Conservation (phyloP, 1,140 invertebrate species). For the Drosophila arizonae region DNA sequence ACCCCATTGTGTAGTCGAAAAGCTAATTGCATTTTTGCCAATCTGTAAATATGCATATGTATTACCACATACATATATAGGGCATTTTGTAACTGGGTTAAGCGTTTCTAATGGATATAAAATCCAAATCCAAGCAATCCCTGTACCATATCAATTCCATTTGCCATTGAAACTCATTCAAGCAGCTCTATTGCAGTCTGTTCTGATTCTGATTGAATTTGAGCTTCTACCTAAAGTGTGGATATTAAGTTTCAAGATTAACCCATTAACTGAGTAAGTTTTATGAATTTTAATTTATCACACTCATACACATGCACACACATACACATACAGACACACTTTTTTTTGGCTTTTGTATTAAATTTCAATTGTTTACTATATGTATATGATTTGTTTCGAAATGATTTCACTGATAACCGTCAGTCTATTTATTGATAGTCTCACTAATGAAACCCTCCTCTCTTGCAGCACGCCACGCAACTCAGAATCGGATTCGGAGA, state of each 20-base stretch:
- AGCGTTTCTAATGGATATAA: neutral
- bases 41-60: constrained; percentile 16
- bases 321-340: neutral
- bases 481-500: constrained; percentile 78
- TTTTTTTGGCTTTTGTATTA: constrained; percentile 23
- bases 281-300: constrained; percentile 30
- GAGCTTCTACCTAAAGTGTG: constrained; percentile 19
- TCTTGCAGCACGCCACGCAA: constrained; percentile 68
- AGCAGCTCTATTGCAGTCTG: constrained; percentile 43
- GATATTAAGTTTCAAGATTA: constrained; percentile 43
- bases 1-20: neutral
- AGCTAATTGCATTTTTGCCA: neutral
- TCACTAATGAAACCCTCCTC: constrained; percentile 9
- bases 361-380: constrained; percentile 4
- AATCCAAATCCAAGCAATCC: neutral
- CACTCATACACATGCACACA: neutral
- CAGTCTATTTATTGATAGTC: constrained; percentile 1
- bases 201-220: constrained; percentile 39
- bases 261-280: constrained; percentile 64
- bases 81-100: constrained; percentile 1
- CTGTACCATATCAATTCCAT: constrained; percentile 26
- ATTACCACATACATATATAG: neutral
- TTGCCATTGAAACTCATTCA: constrained; percentile 38
- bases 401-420: constrained; percentile 5
- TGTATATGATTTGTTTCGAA: constrained; percentile 8